Evolutionary conservation across 2,113 vertebrate genomes (phyloP).

Genomic region (Arenaria interpres): DNA sequence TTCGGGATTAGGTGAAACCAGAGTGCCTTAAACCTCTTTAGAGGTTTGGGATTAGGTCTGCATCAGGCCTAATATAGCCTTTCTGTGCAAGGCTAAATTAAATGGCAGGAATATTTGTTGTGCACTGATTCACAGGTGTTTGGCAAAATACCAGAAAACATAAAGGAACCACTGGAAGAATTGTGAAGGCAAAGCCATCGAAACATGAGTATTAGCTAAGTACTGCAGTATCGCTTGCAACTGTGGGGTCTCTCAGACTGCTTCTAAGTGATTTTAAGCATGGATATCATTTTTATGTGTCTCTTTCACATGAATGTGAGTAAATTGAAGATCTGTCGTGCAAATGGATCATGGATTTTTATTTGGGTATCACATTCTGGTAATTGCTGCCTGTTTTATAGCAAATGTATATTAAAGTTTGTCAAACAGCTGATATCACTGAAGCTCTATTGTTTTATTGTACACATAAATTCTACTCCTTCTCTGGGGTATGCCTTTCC

Average conservation of each 20-base stretch:
- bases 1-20: slow-evolving; percentile 97
- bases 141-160: slow-evolving; percentile 72
- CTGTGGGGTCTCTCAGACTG: slow-evolving; percentile 59
- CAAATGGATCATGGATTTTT: slow-evolving; percentile 51
- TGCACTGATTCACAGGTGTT: slow-evolving; percentile 79
- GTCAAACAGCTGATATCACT: slow-evolving; percentile 52
- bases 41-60: slow-evolving; percentile 87
- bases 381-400: slow-evolving; percentile 50
- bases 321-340: slow-evolving; percentile 58
- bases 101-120: slow-evolving; percentile 79
- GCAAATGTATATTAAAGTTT: slow-evolving; percentile 33
- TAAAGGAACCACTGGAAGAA: slow-evolving; percentile 60
- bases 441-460: slow-evolving; percentile 8
- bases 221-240: slow-evolving; percentile 71
- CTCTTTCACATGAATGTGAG: slow-evolving; percentile 35
- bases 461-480: slow-evolving; percentile 41
- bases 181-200: slow-evolving; percentile 64
- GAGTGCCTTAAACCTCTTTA: slow-evolving; percentile 93
- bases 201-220: slow-evolving; percentile 71
- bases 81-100: slow-evolving; percentile 79
- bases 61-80: slow-evolving; percentile 75
- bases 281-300: slow-evolving; percentile 70
- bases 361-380: slow-evolving; percentile 57
- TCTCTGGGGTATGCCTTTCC: slow-evolving; percentile 1
- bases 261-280: slow-evolving; percentile 71